phyloP scores from a whole-genome alignment of 2,113 vertebrate genomes.

The Carassius carassius region DNA sequence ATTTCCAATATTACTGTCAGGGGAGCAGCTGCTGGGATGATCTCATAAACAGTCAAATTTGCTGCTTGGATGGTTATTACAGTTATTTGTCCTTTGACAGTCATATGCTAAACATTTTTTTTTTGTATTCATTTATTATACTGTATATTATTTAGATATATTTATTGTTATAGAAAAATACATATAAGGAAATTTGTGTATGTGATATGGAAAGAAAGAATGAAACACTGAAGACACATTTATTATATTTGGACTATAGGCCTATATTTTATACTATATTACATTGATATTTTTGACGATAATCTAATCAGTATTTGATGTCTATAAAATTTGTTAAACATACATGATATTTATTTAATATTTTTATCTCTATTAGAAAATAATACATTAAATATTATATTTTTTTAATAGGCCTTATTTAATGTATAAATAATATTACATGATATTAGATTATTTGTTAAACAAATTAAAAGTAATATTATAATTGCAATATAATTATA shows the following conservation, averaged over 20 bases:
- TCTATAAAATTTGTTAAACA: too few species aligned
- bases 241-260: neutral
- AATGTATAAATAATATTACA: neutral
- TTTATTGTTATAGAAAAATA: neutral
- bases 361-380: neutral
- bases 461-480: too few species aligned
- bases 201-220: neutral
- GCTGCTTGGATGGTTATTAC: neutral
- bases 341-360: too few species aligned
- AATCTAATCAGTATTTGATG: too few species aligned
- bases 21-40: constrained; percentile 33
- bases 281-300: neutral
- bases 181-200: too few species aligned
- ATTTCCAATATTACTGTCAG: constrained; percentile 40
- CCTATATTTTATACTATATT: neutral
- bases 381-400: neutral
- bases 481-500: too few species aligned
- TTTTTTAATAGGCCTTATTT: neutral
- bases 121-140: neutral
- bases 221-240: neutral
- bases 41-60: constrained; percentile 27
- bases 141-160: neutral
- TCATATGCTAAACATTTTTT: neutral
- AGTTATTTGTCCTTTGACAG: constrained; percentile 12
- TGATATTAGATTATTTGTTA: neutral